phyloP scores from a whole-genome alignment of 2,113 vertebrate species.

The Strigops habroptila region DNA sequence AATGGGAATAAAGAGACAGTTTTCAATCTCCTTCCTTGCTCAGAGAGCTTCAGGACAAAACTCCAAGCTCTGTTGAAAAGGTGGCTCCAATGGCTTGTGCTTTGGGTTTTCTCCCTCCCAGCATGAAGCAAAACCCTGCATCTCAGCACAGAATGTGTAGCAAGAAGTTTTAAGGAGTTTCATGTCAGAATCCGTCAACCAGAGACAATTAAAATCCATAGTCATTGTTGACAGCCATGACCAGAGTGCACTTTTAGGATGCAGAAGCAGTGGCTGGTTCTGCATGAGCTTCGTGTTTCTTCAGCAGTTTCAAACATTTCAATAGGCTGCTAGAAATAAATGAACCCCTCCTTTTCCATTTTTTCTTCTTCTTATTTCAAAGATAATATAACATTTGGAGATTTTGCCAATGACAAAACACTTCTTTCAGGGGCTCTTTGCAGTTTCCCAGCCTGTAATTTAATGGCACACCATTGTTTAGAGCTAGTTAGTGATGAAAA shows the following conservation, averaged over 20 bases:
- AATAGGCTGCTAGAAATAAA: not conserved
- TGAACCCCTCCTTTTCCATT: fast-evolving
- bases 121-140: not conserved
- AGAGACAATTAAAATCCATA: not conserved
- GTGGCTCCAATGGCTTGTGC: not conserved
- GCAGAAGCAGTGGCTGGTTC: not conserved
- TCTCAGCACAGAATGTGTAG: not conserved
- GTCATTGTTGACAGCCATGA: not conserved
- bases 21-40: not conserved
- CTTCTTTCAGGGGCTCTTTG: not conserved
- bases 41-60: not conserved
- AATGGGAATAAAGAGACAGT: not conserved
- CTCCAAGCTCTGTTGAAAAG: not conserved
- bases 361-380: not conserved
- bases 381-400: not conserved
- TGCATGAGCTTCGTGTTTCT: not conserved
- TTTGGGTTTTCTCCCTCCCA: not conserved
- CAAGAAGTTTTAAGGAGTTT: not conserved
- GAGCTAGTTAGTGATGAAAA: not conserved
- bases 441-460: not conserved
- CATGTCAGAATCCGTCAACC: not conserved
- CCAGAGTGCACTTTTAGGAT: not conserved
- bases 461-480: not conserved
- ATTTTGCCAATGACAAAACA: not conserved
- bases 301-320: not conserved